Evolutionary conservation across 2,113 vertebrate genomes (phyloP).

Genomic region (Plecotus auritus): DNA sequence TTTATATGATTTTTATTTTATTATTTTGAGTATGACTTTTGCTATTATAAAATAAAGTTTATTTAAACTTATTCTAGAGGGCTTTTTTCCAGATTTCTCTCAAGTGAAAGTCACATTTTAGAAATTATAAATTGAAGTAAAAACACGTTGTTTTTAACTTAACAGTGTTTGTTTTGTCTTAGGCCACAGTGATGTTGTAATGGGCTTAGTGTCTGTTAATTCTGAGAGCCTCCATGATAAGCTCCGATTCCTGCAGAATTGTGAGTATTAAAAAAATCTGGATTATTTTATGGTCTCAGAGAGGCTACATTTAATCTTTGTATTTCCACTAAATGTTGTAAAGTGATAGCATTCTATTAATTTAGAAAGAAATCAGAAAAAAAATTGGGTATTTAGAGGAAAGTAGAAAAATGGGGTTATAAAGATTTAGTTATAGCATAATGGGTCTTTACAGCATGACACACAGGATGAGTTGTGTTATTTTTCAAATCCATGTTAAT

Average conservation of each 20-base stretch:
- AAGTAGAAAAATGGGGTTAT: neutral
- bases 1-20: conserved; percentile 23
- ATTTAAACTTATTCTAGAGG: neutral
- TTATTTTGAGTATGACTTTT: neutral
- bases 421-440: neutral
- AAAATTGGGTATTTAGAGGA: conserved; percentile 7
- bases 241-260: conserved; percentile 91
- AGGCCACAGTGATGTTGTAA: conserved; percentile 95
- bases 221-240: conserved; percentile 82
- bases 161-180: conserved; percentile 11
- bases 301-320: neutral
- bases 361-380: neutral
- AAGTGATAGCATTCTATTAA: neutral
- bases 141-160: neutral
- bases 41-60: neutral
- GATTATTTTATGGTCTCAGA: neutral
- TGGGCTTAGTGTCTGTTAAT: conserved; percentile 92
- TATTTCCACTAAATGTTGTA: neutral
- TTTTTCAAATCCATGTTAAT: conserved; percentile 7
- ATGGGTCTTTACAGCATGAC: neutral
- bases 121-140: conserved; percentile 10
- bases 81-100: neutral
- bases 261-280: conserved; percentile 80
- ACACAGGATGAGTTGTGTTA: neutral
- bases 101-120: neutral